Evolutionary conservation across 2,113 vertebrate species (phyloP), one percentile per base, ranked within the genome.

Genomic region (Microtus pennsylvanicus): DNA sequence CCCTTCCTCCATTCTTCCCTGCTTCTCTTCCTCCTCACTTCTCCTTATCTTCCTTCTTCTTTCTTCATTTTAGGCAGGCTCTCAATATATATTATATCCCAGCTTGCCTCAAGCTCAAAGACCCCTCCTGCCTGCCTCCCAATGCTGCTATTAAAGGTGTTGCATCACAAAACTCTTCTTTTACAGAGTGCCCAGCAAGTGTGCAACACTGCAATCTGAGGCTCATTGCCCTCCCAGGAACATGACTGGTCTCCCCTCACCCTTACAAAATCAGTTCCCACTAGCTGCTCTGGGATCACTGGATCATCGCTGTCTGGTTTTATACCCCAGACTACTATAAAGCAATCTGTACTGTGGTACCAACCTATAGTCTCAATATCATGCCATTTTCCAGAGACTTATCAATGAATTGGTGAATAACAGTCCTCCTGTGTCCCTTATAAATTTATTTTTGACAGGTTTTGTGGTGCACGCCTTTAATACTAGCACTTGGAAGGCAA

Each of bases 241-340:
- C 97, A 95, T 42, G 87, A 96, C 28, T 45, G 61, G 26, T 55
- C 76, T 99, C 99, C 96, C 98, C 99, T 42, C 99, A 97, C 85
- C 98, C 99, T 7, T 99, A 99, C 96, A 98, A 98, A 0, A 99
- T 99, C 91, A 99, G 99, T 76, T 99, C 99, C 1, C 98, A 98
- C 10, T 98, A 99, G 92, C 98, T 99, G 30, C 99, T 99, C 65
- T 99, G 98, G 99, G 99, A 99, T 74, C 99, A 99, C 96, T 99
- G 99, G 99, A 99, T 99, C 96, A 99, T 99, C 0, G 99, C 99
- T 2, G 99, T 99, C 42, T 47, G 58, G 58, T 58, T 1, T 98
- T 99, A 99, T 97, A 99, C 99, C 96, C 99, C 99, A 0, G 99
- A 98, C 11, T 99, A 99, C 97, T 99, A 99, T 97, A 99, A 99